These are phyloP conservation scores for Morpho achilles DNA, from an alignment of 2,888 invertebrate species.

Conservation along the genomic window DNA sequence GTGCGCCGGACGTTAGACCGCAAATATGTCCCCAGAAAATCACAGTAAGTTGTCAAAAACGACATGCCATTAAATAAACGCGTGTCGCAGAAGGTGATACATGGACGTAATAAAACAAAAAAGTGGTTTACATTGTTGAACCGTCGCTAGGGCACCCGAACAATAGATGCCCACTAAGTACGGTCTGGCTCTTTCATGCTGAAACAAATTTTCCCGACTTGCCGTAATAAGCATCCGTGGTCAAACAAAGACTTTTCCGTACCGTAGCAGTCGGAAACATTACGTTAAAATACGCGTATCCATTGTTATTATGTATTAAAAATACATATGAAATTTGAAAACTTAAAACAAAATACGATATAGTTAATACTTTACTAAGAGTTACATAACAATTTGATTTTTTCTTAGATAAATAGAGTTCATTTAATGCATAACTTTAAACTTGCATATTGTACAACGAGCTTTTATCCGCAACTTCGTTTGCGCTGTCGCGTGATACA, in stretches of 20 bases:
- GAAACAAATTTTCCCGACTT: conserved; percentile 61
- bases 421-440: too few relatives aligned
- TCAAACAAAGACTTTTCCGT: conserved; percentile 69
- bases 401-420: too few relatives aligned
- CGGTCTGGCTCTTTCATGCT: conserved; percentile 61
- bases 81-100: conserved; percentile 61
- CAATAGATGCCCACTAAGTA: conserved; percentile 65
- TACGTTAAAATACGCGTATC: conserved; percentile 51
- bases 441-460: too few relatives aligned
- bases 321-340: neutral
- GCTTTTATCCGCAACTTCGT: too few relatives aligned
- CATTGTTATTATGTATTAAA: neutral
- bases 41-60: conserved; percentile 30
- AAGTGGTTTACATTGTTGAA: conserved; percentile 60
- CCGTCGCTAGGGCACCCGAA: conserved; percentile 45
- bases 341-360: too few relatives aligned
- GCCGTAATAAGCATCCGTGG: conserved; percentile 64
- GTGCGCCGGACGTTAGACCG: conserved; percentile 1
- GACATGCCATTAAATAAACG: conserved; percentile 55
- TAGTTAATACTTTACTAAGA: too few relatives aligned
- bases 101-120: conserved; percentile 62
- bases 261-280: conserved; percentile 55
- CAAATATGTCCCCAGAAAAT: conserved; percentile 27
- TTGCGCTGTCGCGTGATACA: too few relatives aligned
- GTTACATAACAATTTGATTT: too few relatives aligned